These are phyloP conservation scores for Epizoanthus fatuus DNA, from an alignment of 92 coral and sea anemone species.

Conservation along the genomic window DNA sequence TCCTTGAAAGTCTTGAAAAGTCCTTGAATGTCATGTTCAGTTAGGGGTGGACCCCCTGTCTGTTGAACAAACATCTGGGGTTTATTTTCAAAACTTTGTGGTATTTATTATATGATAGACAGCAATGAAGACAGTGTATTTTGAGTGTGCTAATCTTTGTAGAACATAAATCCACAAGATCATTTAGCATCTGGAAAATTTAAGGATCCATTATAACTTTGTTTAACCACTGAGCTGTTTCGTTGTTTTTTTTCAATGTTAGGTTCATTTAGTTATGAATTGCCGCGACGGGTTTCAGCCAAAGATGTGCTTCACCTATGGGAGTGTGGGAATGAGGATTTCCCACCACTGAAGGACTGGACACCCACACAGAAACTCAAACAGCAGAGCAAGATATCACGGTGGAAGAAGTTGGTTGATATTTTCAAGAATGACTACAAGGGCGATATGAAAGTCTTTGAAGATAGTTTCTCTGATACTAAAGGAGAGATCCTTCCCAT, in stretches of 20 bases:
- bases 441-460: conserved; percentile 87
- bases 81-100: too few species aligned
- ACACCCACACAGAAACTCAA: conserved; percentile 92
- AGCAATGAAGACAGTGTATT: too few species aligned
- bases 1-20: too few species aligned
- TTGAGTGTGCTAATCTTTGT: too few species aligned
- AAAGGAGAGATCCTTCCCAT: conserved; percentile 95
- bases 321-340: conserved; percentile 94
- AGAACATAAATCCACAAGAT: too few species aligned
- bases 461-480: conserved; percentile 91
- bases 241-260: not conserved
- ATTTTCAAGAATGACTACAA: conserved; percentile 90
- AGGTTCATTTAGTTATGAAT: conserved; percentile 70
- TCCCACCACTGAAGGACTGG: conserved; percentile 98
- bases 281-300: conserved; percentile 93
- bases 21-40: too few species aligned
- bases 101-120: too few species aligned
- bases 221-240: not conserved
- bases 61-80: too few species aligned
- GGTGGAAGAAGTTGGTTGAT: conserved; percentile 93
- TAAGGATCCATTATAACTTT: not conserved
- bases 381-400: conserved; percentile 90
- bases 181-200: too few species aligned
- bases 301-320: conserved; percentile 93
- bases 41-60: too few species aligned